phyloP scores from a whole-genome alignment of 2,888 invertebrate species.

The Leptodirus hochenwartii region DNA sequence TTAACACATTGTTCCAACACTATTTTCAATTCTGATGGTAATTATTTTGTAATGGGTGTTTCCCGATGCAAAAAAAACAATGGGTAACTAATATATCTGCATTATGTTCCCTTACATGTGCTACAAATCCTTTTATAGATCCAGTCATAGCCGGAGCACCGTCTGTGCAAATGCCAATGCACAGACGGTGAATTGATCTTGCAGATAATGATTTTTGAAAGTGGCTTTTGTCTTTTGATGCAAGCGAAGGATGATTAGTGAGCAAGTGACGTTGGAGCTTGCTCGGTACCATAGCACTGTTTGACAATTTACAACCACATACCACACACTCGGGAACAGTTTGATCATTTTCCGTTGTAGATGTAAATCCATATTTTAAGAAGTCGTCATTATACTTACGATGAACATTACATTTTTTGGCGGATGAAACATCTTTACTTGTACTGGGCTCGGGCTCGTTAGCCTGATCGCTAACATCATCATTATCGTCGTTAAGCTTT shows the following conservation, averaged over 20 bases:
- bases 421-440: slow-evolving; percentile 8
- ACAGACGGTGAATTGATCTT: slow-evolving; percentile 4
- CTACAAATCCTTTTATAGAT: no score
- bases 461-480: slow-evolving; percentile 4
- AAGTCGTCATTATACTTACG: slow-evolving; percentile 6
- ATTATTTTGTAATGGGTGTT: slow-evolving; percentile 2
- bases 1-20: no score
- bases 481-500: slow-evolving; percentile 4
- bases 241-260: slow-evolving; percentile 11
- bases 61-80: slow-evolving; percentile 1
- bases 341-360: slow-evolving; percentile 7
- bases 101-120: not conserved
- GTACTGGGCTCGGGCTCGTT: slow-evolving; percentile 7
- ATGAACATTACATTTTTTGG: slow-evolving; percentile 7
- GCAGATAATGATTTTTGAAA: slow-evolving; percentile 8
- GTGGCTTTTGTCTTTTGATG: slow-evolving; percentile 11
- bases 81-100: not conserved
- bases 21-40: no score
- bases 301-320: slow-evolving; percentile 9
- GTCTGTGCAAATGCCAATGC: slow-evolving; percentile 2
- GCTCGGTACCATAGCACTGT: slow-evolving; percentile 12
- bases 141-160: no score
- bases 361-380: slow-evolving; percentile 9
- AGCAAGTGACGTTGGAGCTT: slow-evolving; percentile 11
- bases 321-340: slow-evolving; percentile 8